A percentile compares a stretch with the other conserved stretches of the same genome.
phyloP scores from a whole-genome alignment of 2,797 vertebrate genomes.

The Lacerta agilis region DNA sequence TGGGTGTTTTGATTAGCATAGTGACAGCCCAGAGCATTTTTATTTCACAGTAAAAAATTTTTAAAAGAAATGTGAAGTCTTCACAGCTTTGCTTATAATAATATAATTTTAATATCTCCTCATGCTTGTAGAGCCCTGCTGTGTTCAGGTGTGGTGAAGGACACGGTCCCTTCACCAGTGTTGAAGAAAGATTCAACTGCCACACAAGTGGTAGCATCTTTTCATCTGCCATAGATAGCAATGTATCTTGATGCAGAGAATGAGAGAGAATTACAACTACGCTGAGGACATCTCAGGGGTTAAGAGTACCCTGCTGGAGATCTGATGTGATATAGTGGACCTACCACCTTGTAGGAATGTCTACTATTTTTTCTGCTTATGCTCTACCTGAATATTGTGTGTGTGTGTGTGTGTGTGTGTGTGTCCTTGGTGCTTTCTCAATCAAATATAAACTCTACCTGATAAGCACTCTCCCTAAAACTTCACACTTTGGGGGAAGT shows the following conservation, averaged over 20 bases:
- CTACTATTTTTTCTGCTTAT: background rate
- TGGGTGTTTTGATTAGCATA: slow-evolving; percentile 29
- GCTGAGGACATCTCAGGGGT: background rate
- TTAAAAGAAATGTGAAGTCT: background rate
- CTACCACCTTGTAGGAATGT: background rate
- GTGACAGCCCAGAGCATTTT: slow-evolving; percentile 47
- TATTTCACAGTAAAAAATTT: slow-evolving; percentile 33
- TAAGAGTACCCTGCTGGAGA: background rate
- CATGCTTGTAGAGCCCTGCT: background rate
- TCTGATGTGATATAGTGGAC: background rate
- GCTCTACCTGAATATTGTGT: too few relatives aligned
- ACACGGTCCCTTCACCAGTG: too few relatives aligned
- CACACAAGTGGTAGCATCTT: too few relatives aligned
- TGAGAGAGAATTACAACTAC: background rate
- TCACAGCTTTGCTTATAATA: slow-evolving; percentile 34
- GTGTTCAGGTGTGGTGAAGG: too few relatives aligned
- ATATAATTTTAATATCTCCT: slow-evolving; percentile 6
- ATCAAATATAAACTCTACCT: background rate
- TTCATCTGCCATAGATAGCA: too few relatives aligned
- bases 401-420: too few relatives aligned
- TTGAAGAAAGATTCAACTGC: too few relatives aligned
- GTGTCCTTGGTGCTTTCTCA: background rate
- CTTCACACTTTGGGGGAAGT: background rate
- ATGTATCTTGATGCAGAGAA: background rate
- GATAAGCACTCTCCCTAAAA: background rate